Base-by-base conservation (phyloP, 2,113 vertebrate species). In the Ovibos moschatus region DNA sequence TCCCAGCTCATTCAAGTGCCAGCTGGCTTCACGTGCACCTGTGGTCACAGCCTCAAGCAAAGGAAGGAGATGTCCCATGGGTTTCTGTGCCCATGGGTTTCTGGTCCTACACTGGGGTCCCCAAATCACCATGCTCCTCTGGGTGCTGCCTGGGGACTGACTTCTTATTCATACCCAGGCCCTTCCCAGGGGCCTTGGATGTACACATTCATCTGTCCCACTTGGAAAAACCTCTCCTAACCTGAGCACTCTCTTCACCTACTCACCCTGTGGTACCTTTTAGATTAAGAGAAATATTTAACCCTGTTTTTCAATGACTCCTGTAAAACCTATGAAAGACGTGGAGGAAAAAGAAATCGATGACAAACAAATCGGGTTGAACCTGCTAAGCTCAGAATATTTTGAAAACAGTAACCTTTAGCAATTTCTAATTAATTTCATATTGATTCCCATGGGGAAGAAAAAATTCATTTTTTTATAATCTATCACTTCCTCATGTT, bases 371-470 rank as follows among this genome's bases (percentile, higher is more conserved):
- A 78, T 43, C 3, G 21, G 9, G 47, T 19, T 71, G 51, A 89
- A 79, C 83, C 57, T 87, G 71, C 40, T 30, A 85, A 85, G 64
- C 30, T 76, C 51, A 94, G 71, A 92, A 58, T 76, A 87, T 88
- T 94, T 23, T 94, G 53, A 92, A 92, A 95, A 96, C 92, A 88
- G 27, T 81, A 90, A 81, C 47, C 50, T 84, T 92, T 43, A n/a
- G 47, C 30, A 17, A 51, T 81, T 88, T 96, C 62, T 94, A 58
- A 87, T 84, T 89, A 95, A 97, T 15, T 89, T 95, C 92, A 79
- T 53, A 95, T 3, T 64, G 86, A 87, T 45, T 93, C 60, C 83
- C 67, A 87, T 87, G 50, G 55, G 82, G 27, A 53, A n/a, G 23
- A 17, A 64, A 55, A 45, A 60, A 30, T 57, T 76, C 33, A 45